Evolutionary conservation across 2,797 vertebrate species (phyloP).

Genomic region (Fringilla coelebs): DNA sequence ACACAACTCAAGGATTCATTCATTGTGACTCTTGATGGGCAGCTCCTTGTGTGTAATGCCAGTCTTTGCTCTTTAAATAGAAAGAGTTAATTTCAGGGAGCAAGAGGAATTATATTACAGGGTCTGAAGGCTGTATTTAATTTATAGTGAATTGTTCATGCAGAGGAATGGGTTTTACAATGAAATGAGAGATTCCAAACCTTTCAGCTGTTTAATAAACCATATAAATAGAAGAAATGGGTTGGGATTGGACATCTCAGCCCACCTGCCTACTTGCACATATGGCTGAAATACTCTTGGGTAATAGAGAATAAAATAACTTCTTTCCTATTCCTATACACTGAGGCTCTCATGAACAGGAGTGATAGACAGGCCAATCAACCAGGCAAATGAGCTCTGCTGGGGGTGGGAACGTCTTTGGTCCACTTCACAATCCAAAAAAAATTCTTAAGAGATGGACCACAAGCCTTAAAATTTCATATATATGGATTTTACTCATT

Average conservation of each 20-base stretch:
- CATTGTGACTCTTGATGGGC: not conserved
- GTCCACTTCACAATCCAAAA: not conserved
- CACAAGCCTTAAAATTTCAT: not conserved
- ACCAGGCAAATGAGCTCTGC: not conserved
- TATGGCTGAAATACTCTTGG: not conserved
- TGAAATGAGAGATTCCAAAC: constrained; percentile 28
- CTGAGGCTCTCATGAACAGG: not conserved
- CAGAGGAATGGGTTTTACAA: constrained; percentile 45
- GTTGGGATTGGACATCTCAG: not conserved
- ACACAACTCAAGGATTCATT: not conserved
- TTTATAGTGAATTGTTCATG: constrained; percentile 34
- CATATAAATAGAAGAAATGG: constrained; percentile 27
- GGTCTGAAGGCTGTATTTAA: constrained; percentile 28
- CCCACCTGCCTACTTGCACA: constrained; percentile 10
- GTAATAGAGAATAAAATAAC: constrained; percentile 5
- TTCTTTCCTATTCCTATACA: not conserved
- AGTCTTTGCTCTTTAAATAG: not conserved
- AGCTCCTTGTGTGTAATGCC: not conserved
- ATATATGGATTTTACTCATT: not conserved
- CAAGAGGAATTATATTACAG: not conserved
- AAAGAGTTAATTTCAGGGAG: constrained; percentile 45
- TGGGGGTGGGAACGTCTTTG: not conserved
- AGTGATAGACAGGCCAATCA: not conserved
- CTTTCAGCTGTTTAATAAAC: constrained; percentile 54
- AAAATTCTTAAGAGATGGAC: not conserved